Evolutionary conservation across 2,797 vertebrate species (phyloP).

Genomic region (Myiothlypis coronata): DNA sequence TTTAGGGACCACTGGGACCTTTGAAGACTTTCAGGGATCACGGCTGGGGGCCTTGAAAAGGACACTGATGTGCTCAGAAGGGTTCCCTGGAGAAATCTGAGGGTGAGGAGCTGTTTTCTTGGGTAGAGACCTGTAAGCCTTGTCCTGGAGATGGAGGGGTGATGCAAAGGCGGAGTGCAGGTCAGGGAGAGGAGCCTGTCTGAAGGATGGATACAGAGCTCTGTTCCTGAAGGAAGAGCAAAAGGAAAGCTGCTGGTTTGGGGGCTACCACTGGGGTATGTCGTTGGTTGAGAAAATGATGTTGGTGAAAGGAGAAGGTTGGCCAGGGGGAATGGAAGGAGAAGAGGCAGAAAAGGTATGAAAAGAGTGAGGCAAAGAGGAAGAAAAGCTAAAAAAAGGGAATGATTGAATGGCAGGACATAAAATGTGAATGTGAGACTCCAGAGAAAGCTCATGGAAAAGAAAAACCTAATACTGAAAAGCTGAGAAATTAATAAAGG

Average conservation of each 20-base stretch:
- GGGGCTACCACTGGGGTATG: not conserved
- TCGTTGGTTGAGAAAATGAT: not conserved
- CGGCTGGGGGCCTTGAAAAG: not conserved
- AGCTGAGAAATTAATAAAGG: not conserved
- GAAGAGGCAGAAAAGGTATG: not conserved
- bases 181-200: not conserved
- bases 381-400: not conserved
- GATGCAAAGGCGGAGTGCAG: rapidly evolving
- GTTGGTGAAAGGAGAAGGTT: not conserved
- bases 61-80: not conserved
- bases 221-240: not conserved
- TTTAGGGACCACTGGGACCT: not conserved
- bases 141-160: not conserved
- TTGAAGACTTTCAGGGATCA: not conserved
- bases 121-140: not conserved
- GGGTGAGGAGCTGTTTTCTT: not conserved
- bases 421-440: not conserved
- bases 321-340: not conserved
- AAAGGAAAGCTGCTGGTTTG: not conserved
- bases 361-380: not conserved
- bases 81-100: not conserved
- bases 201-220: not conserved
- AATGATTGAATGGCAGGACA: not conserved
- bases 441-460: not conserved
- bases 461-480: not conserved